Base-by-base conservation (phyloP, 35 echinoderm and acorn worm genomes). In the Apostichopus californicus region DNA sequence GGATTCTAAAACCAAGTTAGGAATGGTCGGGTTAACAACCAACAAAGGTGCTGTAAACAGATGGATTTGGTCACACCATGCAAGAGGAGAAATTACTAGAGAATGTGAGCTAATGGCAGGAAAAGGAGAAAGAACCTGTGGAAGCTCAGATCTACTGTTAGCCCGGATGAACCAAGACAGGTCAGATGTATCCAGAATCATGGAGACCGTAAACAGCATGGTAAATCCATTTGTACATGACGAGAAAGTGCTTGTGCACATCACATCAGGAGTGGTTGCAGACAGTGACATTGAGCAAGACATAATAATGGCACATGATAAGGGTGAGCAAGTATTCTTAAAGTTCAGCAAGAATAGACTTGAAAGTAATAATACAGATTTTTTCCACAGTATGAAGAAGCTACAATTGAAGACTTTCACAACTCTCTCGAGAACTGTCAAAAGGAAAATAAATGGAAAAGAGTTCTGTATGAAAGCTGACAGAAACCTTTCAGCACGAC, bases 61-160 rank as follows among this genome's bases (percentile, higher is more conserved):
- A 80, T 96, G 93, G 93, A 75, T 86, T 20, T 71, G 80, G 22
- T 75, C 93, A 46, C 93, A 94, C 15, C 93, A 94, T 75, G 56
- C 75, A 25, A 25, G 80, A 61, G 72, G 86, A 15, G 83, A 54
- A 20, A 96, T 96, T 17, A 70, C 72, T 1, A 75, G 46, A 15
- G 18, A 92, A 46, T 94, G 92, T 90, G 77, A 94, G 64, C 64
- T 90, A n/a, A 94, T 96, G 95, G 93, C 91, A 77, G 91, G 93
- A 15, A 94, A 93, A 87, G 23, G 56, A 11, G 23, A 10, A 12
- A 80, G 21, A 75, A n/a, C 5, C 52, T 11, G 25, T 83, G 25
- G 56, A 20, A 20, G 59, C 8, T 77, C 86, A 77, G 93, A 96
- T 58, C 77, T 81, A 21, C 15, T 15, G 26, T 52, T 18, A 20